Percentiles rank a stretch among this genome's conserved stretches.
Evolutionary conservation across 1,140 invertebrate species (phyloP).

Genomic region (Apis dorsata): DNA sequence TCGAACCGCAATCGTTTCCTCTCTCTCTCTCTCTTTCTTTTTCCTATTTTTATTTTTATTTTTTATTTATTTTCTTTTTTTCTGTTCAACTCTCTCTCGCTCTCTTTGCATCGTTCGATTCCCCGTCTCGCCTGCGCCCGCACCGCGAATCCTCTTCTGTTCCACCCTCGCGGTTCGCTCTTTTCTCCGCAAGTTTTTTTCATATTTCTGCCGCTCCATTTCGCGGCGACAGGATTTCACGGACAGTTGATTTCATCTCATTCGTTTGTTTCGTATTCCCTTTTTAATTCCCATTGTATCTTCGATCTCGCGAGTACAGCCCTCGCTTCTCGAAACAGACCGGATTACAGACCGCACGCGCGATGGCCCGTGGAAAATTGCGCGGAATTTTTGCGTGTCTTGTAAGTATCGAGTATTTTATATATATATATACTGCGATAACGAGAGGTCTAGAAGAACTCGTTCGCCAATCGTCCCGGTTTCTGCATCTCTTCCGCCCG

Average conservation of each 20-base stretch:
- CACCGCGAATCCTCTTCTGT: neutral
- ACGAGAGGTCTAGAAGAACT: neutral
- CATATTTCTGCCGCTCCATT: slow-evolving; percentile 50
- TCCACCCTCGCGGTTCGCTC: slow-evolving; percentile 10
- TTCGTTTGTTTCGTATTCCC: slow-evolving; percentile 35
- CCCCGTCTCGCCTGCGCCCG: neutral
- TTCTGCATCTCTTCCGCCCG: too few relatives aligned
- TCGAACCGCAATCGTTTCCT: slow-evolving; percentile 19
- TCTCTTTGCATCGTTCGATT: slow-evolving; percentile 5
- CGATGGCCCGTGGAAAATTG: neutral
- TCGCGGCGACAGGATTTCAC: slow-evolving; percentile 52
- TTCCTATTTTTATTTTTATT: neutral
- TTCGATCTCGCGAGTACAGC: slow-evolving; percentile 24
- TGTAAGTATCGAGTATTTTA: neutral
- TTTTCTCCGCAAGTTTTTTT: slow-evolving; percentile 23
- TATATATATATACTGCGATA: neutral
- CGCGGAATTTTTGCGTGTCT: neutral
- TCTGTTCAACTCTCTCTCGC: neutral
- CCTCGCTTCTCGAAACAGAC: neutral
- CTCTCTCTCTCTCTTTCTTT: neutral
- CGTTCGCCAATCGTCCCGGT: neutral
- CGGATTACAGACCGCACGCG: neutral
- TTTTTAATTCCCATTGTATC: slow-evolving; percentile 47
- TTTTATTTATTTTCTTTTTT: neutral
- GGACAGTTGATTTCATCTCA: slow-evolving; percentile 43